Evolutionary conservation across 1,140 invertebrate genomes (phyloP).

Genomic region (Sogatella furcifera): DNA sequence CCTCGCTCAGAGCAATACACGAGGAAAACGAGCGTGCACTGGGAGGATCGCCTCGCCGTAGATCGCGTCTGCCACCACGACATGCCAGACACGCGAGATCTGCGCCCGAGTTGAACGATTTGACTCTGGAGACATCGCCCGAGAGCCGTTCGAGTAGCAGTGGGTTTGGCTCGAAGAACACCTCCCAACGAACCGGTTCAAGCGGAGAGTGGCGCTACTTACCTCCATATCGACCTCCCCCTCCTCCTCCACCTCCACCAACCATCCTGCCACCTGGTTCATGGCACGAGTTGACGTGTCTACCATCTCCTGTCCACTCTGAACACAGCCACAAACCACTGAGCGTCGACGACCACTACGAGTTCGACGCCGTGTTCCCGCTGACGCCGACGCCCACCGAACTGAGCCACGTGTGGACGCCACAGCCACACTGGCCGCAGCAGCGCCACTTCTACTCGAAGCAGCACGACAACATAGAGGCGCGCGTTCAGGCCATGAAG

Average conservation of each 20-base stretch:
- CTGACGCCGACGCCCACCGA: conserved; percentile 66
- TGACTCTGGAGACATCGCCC: conserved; percentile 60
- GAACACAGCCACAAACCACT: conserved; percentile 35
- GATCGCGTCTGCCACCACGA: conserved; percentile 43
- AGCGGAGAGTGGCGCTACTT: conserved; percentile 53
- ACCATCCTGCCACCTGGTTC: conserved; percentile 4
- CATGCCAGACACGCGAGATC: conserved; percentile 51
- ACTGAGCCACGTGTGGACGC: conserved; percentile 28
- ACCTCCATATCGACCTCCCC: conserved; percentile 58
- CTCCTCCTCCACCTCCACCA: conserved; percentile 39
- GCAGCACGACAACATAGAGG: conserved; percentile 74
- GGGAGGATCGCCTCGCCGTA: conserved; percentile 14
- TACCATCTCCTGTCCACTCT: conserved; percentile 37
- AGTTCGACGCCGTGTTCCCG: conserved; percentile 71
- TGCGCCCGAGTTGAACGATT: conserved; percentile 46
- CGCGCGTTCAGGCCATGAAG: conserved; percentile 86
- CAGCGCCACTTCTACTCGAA: conserved; percentile 46
- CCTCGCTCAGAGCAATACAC: conserved; percentile 58
- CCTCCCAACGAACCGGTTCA: conserved; percentile 62
- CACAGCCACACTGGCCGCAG: conserved; percentile 27
- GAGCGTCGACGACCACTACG: conserved; percentile 92
- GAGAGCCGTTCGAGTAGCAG: conserved; percentile 78
- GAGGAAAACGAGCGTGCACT: conserved; percentile 41
- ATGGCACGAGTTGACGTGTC: conserved; percentile 19
- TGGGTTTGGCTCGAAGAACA: conserved; percentile 85